Evolutionary conservation across 2,113 vertebrate species (phyloP).

Genomic region (Microtus oregoni): DNA sequence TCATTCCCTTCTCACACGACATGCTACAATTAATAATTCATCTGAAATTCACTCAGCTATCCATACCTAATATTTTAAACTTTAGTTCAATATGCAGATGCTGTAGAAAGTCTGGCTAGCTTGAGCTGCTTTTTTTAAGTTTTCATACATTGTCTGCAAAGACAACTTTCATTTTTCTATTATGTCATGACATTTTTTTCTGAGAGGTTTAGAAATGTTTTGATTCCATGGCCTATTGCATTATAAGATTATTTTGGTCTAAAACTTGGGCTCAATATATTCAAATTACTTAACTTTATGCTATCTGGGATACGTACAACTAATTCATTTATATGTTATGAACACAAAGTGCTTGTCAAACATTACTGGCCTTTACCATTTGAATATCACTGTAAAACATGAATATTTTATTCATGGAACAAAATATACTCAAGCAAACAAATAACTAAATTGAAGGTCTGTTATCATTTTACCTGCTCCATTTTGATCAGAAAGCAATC

Average conservation of each 20-base stretch:
- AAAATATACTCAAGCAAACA: slow-evolving; percentile 53
- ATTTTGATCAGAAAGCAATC: slow-evolving; percentile 88
- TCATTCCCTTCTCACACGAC: not conserved
- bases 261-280: not conserved
- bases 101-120: not conserved
- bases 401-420: not conserved
- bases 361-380: not conserved
- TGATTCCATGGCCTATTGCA: too few relatives aligned
- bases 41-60: not conserved
- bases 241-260: not conserved
- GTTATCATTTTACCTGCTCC: slow-evolving; percentile 83
- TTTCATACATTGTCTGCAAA: not conserved
- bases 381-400: not conserved
- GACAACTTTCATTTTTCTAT: not conserved
- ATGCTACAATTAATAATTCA: not conserved
- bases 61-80: not conserved
- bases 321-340: too few relatives aligned
- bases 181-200: not conserved
- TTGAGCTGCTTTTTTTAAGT: not conserved
- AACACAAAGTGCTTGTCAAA: not conserved
- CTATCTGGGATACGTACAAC: too few relatives aligned
- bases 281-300: not conserved
- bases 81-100: not conserved
- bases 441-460: not conserved
- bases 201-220: not conserved